Evolutionary conservation across 2,888 invertebrate species (phyloP).

Genomic region (Acholoe squamosa): DNA sequence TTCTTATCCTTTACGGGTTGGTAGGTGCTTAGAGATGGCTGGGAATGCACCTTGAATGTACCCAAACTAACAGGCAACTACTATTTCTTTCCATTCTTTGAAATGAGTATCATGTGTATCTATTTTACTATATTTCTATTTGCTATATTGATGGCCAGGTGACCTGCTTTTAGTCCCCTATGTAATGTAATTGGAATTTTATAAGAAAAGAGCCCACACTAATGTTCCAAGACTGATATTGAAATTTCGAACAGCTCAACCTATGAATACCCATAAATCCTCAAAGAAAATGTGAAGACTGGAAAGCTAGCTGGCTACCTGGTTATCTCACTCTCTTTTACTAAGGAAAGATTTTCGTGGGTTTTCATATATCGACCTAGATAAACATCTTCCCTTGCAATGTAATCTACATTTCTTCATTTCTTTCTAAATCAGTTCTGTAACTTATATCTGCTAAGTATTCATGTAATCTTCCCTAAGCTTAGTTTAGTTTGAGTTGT

Average conservation of each 20-base stretch:
- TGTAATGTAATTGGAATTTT: no score
- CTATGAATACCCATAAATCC: no score
- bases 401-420: background rate
- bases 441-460: background rate
- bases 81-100: background rate
- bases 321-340: background rate
- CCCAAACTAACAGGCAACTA: constrained; percentile 2
- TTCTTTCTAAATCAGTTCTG: background rate
- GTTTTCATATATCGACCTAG: background rate
- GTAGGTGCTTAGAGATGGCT: background rate
- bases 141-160: background rate
- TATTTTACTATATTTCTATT: background rate
- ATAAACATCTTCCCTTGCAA: background rate
- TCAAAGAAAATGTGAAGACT: background rate
- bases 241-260: no score
- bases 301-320: background rate
- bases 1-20: background rate
- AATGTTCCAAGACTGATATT: no score
- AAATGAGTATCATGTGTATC: background rate
- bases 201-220: no score
- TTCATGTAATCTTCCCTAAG: background rate
- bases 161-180: background rate
- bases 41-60: constrained; percentile 19
- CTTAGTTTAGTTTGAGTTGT: constrained; percentile 30
- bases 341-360: background rate